Percentiles rank a stretch among this genome's conserved stretches.
Evolutionary conservation across 2,888 invertebrate species (phyloP).

Genomic region (Lycaena phlaeas): DNA sequence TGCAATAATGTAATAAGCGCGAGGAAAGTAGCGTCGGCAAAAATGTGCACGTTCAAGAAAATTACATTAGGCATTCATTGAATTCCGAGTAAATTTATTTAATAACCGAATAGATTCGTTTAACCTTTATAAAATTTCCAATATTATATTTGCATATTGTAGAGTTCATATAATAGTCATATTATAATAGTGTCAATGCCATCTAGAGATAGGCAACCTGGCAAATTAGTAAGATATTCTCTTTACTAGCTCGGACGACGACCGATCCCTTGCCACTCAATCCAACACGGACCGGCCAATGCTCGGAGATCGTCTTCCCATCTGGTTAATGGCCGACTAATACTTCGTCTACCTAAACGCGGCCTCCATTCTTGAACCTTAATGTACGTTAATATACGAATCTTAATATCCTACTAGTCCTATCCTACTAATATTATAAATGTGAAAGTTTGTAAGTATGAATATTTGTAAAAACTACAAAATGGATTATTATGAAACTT

Average conservation of each 20-base stretch:
- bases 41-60: not conserved
- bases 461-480: too few relatives aligned
- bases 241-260: not conserved
- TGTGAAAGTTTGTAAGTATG: too few relatives aligned
- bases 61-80: slow-evolving; percentile 5
- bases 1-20: not conserved
- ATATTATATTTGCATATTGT: slow-evolving; percentile 22
- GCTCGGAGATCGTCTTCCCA: too few relatives aligned
- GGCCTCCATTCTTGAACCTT: too few relatives aligned
- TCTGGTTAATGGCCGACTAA: too few relatives aligned
- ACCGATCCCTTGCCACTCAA: too few relatives aligned
- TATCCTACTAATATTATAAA: too few relatives aligned
- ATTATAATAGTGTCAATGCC: slow-evolving; percentile 61
- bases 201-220: slow-evolving; percentile 22
- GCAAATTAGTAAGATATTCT: not conserved
- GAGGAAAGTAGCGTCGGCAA: not conserved
- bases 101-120: slow-evolving; percentile 18
- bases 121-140: slow-evolving; percentile 20
- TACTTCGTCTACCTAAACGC: too few relatives aligned
- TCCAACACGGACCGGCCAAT: too few relatives aligned
- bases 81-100: not conserved
- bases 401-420: too few relatives aligned
- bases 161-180: slow-evolving; percentile 23
- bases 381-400: too few relatives aligned
- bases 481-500: too few relatives aligned